Percentiles rank a stretch among this genome's conserved stretches.
These are phyloP conservation scores for Dicaeum eximium DNA, from an alignment of 2,113 vertebrate species.

Conservation along the genomic window DNA sequence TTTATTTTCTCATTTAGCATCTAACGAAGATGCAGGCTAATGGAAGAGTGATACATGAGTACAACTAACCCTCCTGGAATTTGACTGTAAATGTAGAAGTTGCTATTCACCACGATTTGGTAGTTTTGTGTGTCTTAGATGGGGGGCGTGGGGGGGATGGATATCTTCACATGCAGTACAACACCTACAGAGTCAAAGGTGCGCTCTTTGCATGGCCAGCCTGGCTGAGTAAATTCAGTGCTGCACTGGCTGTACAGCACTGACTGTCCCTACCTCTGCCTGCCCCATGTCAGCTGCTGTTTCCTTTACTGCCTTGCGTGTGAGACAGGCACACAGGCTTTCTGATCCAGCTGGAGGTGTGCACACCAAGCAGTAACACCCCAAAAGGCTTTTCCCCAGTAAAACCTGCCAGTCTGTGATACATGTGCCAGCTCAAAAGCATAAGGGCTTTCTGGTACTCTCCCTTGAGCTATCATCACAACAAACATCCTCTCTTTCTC, in stretches of 20 bases:
- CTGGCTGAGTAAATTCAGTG: not conserved
- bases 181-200: fast-evolving
- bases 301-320: not conserved
- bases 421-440: constrained; percentile 28
- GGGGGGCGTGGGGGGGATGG: too few species aligned
- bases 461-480: constrained; percentile 48
- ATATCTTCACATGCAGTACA: not conserved
- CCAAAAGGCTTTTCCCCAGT: not conserved
- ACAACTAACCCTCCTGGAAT: constrained; percentile 4
- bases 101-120: not conserved
- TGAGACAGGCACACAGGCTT: not conserved
- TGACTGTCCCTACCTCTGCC: not conserved
- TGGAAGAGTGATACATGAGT: constrained; percentile 49
- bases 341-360: constrained; percentile 27
- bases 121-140: not conserved
- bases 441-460: constrained; percentile 44
- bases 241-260: too few species aligned
- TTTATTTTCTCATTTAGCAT: constrained; percentile 67
- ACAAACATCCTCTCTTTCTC: constrained; percentile 5
- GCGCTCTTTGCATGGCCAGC: not conserved
- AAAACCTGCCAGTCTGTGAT: constrained; percentile 24
- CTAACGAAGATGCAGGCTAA: constrained; percentile 62
- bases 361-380: not conserved
- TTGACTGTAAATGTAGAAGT: constrained; percentile 38
- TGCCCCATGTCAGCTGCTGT: not conserved